Percentiles rank a stretch among this genome's conserved stretches.
Conservation (phyloP, 1,140 invertebrate species). For the Zaprionus lachaisei region DNA sequence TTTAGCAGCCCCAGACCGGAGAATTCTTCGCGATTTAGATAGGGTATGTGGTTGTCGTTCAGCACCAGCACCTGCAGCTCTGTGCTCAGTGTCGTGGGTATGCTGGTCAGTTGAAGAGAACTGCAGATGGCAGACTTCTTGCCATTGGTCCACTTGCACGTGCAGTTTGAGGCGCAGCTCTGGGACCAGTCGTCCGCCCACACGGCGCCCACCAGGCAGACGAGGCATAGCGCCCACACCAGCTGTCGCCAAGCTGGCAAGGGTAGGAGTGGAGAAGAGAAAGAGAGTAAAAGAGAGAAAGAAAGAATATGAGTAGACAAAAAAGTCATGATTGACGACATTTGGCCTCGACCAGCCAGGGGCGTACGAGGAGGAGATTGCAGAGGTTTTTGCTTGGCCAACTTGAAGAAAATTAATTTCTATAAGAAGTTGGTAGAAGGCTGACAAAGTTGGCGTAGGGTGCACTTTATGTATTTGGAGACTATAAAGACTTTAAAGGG, state of each 20-base stretch:
- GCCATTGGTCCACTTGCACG: constrained; percentile 95
- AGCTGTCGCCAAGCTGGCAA: constrained; percentile 43
- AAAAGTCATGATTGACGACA: constrained; percentile 47
- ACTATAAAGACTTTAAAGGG: too few species aligned
- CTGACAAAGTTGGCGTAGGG: neutral
- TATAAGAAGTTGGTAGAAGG: neutral
- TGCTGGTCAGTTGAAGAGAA: constrained; percentile 89
- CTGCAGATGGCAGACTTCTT: constrained; percentile 94
- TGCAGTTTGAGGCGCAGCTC: constrained; percentile 90
- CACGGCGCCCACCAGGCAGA: constrained; percentile 81
- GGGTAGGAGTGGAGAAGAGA: neutral
- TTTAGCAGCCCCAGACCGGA: constrained; percentile 91
- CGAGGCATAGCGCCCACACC: constrained; percentile 54
- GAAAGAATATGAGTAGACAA: constrained; percentile 15
- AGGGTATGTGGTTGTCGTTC: constrained; percentile 91
- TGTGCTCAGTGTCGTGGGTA: constrained; percentile 90
- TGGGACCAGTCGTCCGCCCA: constrained; percentile 91
- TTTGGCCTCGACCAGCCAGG: constrained; percentile 14
- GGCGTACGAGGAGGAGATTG: neutral
- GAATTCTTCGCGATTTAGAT: constrained; percentile 92
- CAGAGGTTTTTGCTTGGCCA: neutral
- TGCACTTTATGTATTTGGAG: neutral
- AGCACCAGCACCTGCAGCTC: constrained; percentile 95
- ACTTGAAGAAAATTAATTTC: neutral
- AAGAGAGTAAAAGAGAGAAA: neutral